These are phyloP conservation scores for Andrena haemorrhoa DNA, from an alignment of 2,888 invertebrate species.

Conservation along the genomic window DNA sequence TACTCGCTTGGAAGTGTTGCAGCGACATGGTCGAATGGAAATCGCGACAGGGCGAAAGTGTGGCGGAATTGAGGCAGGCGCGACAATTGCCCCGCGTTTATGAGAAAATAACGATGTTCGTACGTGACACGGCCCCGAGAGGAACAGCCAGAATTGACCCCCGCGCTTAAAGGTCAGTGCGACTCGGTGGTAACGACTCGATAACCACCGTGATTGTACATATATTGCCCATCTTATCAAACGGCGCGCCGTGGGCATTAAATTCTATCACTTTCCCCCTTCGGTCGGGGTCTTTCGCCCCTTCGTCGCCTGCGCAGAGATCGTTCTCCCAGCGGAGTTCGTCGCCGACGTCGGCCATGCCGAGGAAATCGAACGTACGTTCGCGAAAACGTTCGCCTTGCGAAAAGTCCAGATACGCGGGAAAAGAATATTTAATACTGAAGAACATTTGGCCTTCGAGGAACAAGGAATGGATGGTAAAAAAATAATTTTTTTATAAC, in stretches of 20 bases:
- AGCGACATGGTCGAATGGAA: constrained; percentile 13
- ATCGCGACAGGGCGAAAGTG: constrained; percentile 63
- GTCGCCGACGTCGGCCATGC: constrained; percentile 6
- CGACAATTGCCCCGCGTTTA: constrained; percentile 70
- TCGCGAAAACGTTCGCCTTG: background rate
- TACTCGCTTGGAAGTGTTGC: background rate
- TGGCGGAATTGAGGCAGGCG: constrained; percentile 72
- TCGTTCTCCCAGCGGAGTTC: background rate
- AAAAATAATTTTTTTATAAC: too few species aligned
- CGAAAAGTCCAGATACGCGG: background rate
- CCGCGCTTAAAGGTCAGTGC: constrained; percentile 73
- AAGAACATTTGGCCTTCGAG: too few species aligned
- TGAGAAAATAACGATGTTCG: constrained; percentile 71
- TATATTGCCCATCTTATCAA: constrained; percentile 74
- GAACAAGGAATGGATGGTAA: too few species aligned
- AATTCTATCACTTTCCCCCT: constrained; percentile 69
- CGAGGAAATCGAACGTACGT: background rate
- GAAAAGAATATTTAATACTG: background rate
- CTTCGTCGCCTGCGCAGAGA: background rate
- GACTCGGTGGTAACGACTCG: constrained; percentile 72
- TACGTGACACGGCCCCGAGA: constrained; percentile 69
- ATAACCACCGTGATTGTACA: constrained; percentile 73
- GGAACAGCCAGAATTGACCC: constrained; percentile 73
- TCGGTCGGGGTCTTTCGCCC: constrained; percentile 14
- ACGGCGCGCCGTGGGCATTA: constrained; percentile 72